phyloP scores from a whole-genome alignment of 2,113 vertebrate species.

The Heliornis fulica region DNA sequence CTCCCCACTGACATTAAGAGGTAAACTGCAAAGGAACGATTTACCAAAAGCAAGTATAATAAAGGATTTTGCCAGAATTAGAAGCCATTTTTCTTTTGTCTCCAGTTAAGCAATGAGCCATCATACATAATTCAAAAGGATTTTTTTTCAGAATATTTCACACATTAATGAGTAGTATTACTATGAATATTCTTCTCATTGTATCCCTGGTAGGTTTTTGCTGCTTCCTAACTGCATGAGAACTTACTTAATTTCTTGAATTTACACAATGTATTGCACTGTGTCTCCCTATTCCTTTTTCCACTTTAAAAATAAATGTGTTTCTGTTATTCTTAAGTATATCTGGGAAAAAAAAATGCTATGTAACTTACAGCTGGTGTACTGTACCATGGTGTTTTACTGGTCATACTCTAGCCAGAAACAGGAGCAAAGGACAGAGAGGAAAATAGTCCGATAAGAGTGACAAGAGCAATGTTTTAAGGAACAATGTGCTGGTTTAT shows the following conservation, averaged over 20 bases:
- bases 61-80: constrained; percentile 7
- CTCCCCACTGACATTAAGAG: not conserved
- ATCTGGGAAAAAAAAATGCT: not conserved
- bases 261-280: not conserved
- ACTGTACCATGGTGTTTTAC: not conserved
- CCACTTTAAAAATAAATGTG: not conserved
- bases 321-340: not conserved
- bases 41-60: not conserved
- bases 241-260: not conserved
- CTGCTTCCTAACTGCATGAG: not conserved
- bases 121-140: constrained; percentile 43
- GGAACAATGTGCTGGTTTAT: not conserved
- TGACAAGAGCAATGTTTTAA: not conserved
- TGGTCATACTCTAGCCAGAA: not conserved
- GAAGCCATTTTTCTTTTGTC: not conserved
- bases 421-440: not conserved
- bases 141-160: constrained; percentile 37
- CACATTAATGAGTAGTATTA: constrained; percentile 29
- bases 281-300: not conserved
- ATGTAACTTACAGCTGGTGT: not conserved
- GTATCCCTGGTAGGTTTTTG: not conserved
- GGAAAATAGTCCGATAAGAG: not conserved
- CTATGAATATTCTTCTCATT: constrained; percentile 27
- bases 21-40: not conserved
- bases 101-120: not conserved